Percentiles rank a stretch among this genome's conserved stretches.
Evolutionary conservation across 1,140 invertebrate genomes (phyloP).

Genomic region (Papilio machaon): DNA sequence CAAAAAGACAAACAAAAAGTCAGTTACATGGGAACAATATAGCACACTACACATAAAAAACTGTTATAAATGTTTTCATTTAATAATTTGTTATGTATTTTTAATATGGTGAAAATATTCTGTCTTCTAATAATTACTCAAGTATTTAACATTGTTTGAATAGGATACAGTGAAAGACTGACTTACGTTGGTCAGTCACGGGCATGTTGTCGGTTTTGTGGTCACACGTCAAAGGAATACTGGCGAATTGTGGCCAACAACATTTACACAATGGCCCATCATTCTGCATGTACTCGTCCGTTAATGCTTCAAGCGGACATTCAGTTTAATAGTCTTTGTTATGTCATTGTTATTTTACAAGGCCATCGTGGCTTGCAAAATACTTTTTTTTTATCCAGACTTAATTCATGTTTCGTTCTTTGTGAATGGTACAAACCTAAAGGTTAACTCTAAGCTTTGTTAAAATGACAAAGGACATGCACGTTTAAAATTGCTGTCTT

Average conservation of each 20-base stretch:
- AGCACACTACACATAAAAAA: too few relatives aligned
- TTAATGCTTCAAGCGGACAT: not conserved
- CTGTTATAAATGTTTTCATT: not conserved
- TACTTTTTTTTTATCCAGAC: not conserved
- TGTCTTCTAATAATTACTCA: not conserved
- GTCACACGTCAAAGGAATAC: constrained; percentile 21
- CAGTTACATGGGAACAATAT: too few relatives aligned
- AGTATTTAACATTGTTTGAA: not conserved
- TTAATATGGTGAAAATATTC: not conserved
- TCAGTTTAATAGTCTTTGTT: not conserved
- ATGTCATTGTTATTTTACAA: not conserved
- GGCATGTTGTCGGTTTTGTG: constrained; percentile 4
- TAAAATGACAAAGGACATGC: too few relatives aligned
- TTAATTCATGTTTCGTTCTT: too few relatives aligned
- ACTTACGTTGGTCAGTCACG: not conserved
- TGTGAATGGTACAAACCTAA: too few relatives aligned
- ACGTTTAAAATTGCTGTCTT: too few relatives aligned
- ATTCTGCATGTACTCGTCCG: constrained; percentile 2
- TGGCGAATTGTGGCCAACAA: constrained; percentile 18
- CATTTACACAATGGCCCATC: constrained; percentile 22
- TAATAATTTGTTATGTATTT: too few relatives aligned
- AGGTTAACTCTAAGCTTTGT: too few relatives aligned
- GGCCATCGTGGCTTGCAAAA: not conserved
- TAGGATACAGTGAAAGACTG: constrained; percentile 7
- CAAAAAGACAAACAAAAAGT: too few relatives aligned